phyloP scores from a whole-genome alignment of 2,888 invertebrate species.

The Drosophila subsilvestris region DNA sequence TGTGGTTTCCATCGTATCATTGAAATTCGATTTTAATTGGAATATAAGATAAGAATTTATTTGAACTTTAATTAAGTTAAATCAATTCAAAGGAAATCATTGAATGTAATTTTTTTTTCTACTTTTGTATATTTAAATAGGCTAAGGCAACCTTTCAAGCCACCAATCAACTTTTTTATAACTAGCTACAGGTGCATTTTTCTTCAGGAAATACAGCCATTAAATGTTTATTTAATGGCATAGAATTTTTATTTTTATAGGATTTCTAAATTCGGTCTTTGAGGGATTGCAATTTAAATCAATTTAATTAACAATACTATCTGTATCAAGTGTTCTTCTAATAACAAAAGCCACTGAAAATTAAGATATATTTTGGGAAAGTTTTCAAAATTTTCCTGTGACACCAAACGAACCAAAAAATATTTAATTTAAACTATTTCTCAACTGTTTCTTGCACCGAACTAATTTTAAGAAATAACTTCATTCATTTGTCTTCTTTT shows the following conservation, averaged over 20 bases:
- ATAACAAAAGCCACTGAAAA: too few relatives aligned
- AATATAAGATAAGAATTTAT: not conserved
- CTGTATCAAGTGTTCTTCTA: too few relatives aligned
- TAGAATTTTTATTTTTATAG: not conserved
- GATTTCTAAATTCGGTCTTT: too few relatives aligned
- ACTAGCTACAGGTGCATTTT: not conserved
- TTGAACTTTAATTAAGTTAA: not conserved
- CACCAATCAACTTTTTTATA: too few relatives aligned
- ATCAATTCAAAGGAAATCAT: not conserved
- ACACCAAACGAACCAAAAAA: too few relatives aligned
- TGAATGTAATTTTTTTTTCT: rapidly evolving
- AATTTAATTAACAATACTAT: too few relatives aligned
- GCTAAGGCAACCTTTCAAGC: not conserved
- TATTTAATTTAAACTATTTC: too few relatives aligned
- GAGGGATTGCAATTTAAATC: too few relatives aligned
- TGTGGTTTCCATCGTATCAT: not conserved
- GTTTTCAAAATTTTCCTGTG: too few relatives aligned
- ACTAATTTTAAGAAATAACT: not conserved
- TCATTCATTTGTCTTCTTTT: not conserved
- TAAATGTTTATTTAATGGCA: too few relatives aligned
- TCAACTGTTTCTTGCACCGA: not conserved
- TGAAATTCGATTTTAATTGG: constrained; percentile 12
- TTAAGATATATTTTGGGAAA: too few relatives aligned
- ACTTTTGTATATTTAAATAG: not conserved
- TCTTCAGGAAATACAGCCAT: not conserved